Evolutionary conservation across 2,797 vertebrate genomes (phyloP), one percentile per base, ranked within the genome.

Genomic region (Melanotaenia nigrans): DNA sequence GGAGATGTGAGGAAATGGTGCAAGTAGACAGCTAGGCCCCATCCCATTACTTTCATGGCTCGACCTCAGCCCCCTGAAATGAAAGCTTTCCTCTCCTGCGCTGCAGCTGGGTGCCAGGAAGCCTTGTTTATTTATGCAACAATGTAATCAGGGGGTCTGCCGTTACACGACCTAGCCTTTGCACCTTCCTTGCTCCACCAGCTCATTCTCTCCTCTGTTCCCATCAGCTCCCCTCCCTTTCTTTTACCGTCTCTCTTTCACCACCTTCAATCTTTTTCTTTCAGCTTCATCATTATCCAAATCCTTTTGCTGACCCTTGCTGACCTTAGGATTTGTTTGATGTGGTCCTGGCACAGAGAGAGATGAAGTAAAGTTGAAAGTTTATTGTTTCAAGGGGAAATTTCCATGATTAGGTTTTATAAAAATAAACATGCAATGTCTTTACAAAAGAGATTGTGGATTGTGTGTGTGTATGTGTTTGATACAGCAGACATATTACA

Each of bases 51-150:
- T 86, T 54, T 76, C 80, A 68, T 79, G 65, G 73, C 79, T 82
- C 83, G 14, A 90, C 90, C 79, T 85, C 82, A 82, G 82, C 73
- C 87, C 84, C 77, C 75, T 69, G 57, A 92, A 93, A 92, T 90
- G 74, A 89, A 92, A 91, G 86, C 85, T 82, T 92, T 92, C 89
- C 90, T 91, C 87, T 92, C 65, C 85, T 87, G 85, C 65, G 12
- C 84, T 70, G 49, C 90, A 90, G 90, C 89, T 91, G 92, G 87
- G 81, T 86, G 87, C 87, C 80, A 78, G 87, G 85, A 85, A 91
- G 86, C 75, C 77, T 85, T 93, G 92, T 93, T 94, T 93, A 93
- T 94, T 93, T 93, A 88, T 87, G 87, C 86, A 91, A 88, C 84
- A 89, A 85, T 87, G 87, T 87, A 93, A 93, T 93, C 91, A 88